Evolutionary conservation across 2,888 invertebrate genomes (phyloP).

Genomic region (Automeris io): DNA sequence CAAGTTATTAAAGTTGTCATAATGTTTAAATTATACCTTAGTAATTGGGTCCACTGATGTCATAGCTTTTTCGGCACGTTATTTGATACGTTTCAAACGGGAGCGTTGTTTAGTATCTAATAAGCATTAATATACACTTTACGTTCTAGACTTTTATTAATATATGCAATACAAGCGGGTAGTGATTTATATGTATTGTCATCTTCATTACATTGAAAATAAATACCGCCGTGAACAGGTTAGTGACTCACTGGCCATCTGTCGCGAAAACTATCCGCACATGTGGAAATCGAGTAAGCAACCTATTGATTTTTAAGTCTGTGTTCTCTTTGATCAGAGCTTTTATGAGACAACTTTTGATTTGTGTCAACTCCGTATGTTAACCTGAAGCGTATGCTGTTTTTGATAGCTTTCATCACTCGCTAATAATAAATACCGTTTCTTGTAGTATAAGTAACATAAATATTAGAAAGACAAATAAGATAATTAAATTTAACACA

Average conservation of each 20-base stretch:
- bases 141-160: slow-evolving; percentile 24
- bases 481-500: no score
- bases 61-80: slow-evolving; percentile 44
- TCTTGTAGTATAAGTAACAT: no score
- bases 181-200: slow-evolving; percentile 49
- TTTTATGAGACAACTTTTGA: no score
- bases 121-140: slow-evolving; percentile 25
- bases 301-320: slow-evolving; percentile 41
- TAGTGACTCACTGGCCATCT: slow-evolving; percentile 71
- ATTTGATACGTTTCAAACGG: slow-evolving; percentile 42
- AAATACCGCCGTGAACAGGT: slow-evolving; percentile 52
- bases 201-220: slow-evolving; percentile 58
- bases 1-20: slow-evolving; percentile 5
- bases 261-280: slow-evolving; percentile 64
- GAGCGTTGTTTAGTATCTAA: slow-evolving; percentile 35
- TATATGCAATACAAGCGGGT: slow-evolving; percentile 15
- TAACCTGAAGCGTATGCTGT: slow-evolving; percentile 42
- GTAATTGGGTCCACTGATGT: slow-evolving; percentile 38
- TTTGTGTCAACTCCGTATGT: no score
- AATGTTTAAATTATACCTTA: neutral
- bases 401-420: slow-evolving; percentile 13
- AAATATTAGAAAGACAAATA: no score
- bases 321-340: slow-evolving; percentile 39
- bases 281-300: slow-evolving; percentile 58
- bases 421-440: no score